A percentile compares a stretch with the other conserved stretches of the same genome.
These are phyloP conservation scores for Chrysolina haemoptera DNA, from an alignment of 2,888 invertebrate species.

Conservation along the genomic window DNA sequence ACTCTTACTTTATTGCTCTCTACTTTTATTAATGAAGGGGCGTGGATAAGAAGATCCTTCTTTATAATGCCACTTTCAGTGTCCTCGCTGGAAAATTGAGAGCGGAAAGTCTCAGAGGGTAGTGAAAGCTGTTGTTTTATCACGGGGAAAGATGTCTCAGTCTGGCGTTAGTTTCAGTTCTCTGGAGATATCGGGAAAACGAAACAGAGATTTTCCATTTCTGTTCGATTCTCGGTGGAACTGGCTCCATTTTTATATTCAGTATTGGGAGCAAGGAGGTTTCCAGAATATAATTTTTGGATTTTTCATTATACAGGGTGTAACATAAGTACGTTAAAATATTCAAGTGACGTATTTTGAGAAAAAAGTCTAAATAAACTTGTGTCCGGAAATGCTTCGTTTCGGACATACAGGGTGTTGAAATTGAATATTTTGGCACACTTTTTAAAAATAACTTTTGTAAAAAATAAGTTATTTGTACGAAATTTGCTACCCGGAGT, in stretches of 20 bases:
- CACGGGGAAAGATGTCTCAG: neutral
- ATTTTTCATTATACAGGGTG: too few species aligned
- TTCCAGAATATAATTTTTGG: too few species aligned
- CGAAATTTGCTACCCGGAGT: too few species aligned
- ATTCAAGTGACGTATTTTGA: too few species aligned
- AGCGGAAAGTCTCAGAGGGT: constrained; percentile 6
- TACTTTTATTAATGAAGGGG: constrained; percentile 31
- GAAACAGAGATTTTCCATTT: constrained; percentile 3
- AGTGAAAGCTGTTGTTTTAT: constrained; percentile 2
- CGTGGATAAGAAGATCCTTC: neutral
- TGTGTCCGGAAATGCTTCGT: too few species aligned
- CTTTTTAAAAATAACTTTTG: too few species aligned
- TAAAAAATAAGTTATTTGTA: too few species aligned
- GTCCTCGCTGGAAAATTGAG: constrained; percentile 20
- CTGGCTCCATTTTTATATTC: neutral
- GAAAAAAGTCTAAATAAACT: too few species aligned
- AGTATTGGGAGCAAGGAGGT: too few species aligned
- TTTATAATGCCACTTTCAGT: constrained; percentile 2
- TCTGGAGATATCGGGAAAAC: neutral
- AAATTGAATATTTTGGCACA: too few species aligned
- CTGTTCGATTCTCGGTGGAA: neutral
- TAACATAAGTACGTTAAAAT: too few species aligned
- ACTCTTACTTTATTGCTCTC: constrained; percentile 30
- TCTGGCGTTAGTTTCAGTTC: neutral
- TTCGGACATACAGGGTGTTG: too few species aligned